A percentile compares a stretch with the other conserved stretches of the same genome.
Conservation (phyloP, 2,113 vertebrate species). For the Bubo blakistoni region DNA sequence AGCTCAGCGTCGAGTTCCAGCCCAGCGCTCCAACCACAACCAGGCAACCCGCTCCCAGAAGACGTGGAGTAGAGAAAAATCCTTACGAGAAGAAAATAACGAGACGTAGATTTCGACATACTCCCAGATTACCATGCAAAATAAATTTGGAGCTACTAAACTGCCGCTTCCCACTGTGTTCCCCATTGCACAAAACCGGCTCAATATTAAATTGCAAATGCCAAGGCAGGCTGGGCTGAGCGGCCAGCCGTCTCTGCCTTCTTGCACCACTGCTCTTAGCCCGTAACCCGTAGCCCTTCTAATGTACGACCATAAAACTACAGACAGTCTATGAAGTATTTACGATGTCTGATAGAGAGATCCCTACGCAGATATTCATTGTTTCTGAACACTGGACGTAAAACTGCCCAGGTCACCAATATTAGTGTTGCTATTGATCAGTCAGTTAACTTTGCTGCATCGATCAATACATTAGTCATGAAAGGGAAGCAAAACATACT, state of each 20-base stretch:
- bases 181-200: neutral
- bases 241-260: neutral
- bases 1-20: neutral
- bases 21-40: neutral
- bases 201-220: neutral
- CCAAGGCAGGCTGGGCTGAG: neutral
- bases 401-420: conserved; percentile 9
- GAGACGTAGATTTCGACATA: neutral
- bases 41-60: neutral
- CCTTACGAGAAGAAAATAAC: neutral
- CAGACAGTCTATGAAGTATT: neutral
- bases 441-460: neutral
- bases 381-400: neutral
- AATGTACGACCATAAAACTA: neutral
- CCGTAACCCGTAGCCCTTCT: neutral
- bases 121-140: neutral
- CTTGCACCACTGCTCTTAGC: rapidly evolving
- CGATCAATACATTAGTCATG: neutral
- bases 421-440: neutral
- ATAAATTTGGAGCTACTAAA: neutral
- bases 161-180: neutral
- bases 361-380: neutral
- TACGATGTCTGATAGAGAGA: neutral
- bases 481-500: neutral
- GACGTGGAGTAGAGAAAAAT: neutral